Evolutionary conservation across 1,140 invertebrate species (phyloP), one percentile per base, ranked within the genome.

Genomic region (Heliothis subflexa): DNA sequence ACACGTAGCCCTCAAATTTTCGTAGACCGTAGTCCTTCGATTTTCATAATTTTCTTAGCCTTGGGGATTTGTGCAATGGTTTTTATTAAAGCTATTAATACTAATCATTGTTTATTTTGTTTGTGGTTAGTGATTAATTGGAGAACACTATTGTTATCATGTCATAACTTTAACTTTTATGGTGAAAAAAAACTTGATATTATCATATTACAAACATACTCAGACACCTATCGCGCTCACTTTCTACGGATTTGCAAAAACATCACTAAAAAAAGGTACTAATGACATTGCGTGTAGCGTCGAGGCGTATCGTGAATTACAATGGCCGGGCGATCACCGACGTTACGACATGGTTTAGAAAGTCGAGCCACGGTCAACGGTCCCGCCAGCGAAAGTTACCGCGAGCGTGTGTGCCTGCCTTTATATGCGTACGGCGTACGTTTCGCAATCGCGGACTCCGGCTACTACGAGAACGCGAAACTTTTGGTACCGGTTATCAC

Each of bases 281-380:
- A 92, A 92, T 86, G 87, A 88, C 84, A 87, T 94, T 91, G 93
- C 93, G 91, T 94, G 93, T 89, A 74, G 78, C 84, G 87, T 50
- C 85, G 85, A 90, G 86, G 81, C 88, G 92, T 92, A 86, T 89
- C 88, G 91, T 89, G 91, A 92, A 91, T 91, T 90, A 93, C 92
- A 94, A 93, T 92, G 84, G 90, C 83, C 85, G 86, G 87, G 86
- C 89, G 89, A 90, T 91, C 89, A 90, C 88, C 86, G 85, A 62
- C 79, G 91, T 93, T 94, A 94, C 92, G 89, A 94, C 89, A 93
- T 84, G 87, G 64, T 92, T 94, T 94, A 93, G 93, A 94, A 94
- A 94, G 93, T 88, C 85, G 85, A 87, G 81, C 90, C 90, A 93
- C 93, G 93, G 93, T 93, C 91, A 92, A 88, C 85, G 91, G 89